Evolutionary conservation across 2,113 vertebrate species (phyloP), one percentile per base, ranked within the genome.

Genomic region (Bungarus multicinctus): DNA sequence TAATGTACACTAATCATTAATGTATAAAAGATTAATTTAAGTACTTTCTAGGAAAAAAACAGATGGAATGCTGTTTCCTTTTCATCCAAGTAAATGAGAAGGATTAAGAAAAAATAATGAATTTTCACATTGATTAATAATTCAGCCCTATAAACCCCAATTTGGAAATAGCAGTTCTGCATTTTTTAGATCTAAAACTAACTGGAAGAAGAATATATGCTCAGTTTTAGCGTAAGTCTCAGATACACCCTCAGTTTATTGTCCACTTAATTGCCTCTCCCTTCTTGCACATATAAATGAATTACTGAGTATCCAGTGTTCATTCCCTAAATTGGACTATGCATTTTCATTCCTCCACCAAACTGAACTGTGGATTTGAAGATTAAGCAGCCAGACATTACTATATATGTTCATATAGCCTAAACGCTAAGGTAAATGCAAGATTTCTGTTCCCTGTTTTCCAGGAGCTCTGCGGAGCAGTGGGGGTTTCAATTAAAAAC

Each of bases 401-500:
- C 95, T 94, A 87, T 96, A 95, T 54, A 74, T 95, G 95, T 95
- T 96, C 95, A 96, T 96, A 96, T 95, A 92, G 94, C 95, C 96
- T 97, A 96, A 97, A 96, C 95, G 94, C 93, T 96, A 97, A 97
- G 96, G 96, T 97, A 96, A 97, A 98, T 53, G 16, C 90, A 97
- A 96, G 98, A 97, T 96, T 98, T 97, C 97, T 97, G 95, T 97
- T 97, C 95, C 95, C 95, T 95, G 95, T 95, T 94, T 97, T 98
- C 94, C 91, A 96, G 96, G 97, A 97, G 97, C 95, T 96, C 55
- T 94, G 96, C 97, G 95, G 95, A 98, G 94, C 98, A 97, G 98
- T 98, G 94, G 98, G 98, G 97, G 97, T 98, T 98, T 98, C 98
- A 97, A 98, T 98, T 98, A 98, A 98, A 98, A 98, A 97, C 98